phyloP scores from a whole-genome alignment of 1,140 invertebrate genomes.

The Brachionus asplanchnoidis region DNA sequence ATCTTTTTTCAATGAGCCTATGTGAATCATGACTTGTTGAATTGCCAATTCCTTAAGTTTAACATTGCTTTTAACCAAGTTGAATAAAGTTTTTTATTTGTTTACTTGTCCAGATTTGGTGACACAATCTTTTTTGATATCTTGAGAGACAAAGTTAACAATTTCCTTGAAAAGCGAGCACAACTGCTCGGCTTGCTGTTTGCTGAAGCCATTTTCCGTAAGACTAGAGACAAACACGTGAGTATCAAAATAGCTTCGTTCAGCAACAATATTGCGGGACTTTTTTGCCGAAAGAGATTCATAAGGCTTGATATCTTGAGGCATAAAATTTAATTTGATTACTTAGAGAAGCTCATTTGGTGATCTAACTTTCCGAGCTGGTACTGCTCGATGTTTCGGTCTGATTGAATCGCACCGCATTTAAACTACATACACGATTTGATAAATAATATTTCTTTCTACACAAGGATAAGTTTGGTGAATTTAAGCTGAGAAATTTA shows the following conservation, averaged over 20 bases:
- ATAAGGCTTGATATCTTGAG: neutral
- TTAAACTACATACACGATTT: neutral
- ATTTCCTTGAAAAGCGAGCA: constrained; percentile 28
- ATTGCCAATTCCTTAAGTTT: constrained; percentile 51
- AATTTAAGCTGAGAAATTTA: neutral
- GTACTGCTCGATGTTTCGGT: neutral
- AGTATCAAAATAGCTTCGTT: constrained; percentile 36
- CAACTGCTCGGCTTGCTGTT: constrained; percentile 13
- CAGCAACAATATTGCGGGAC: constrained; percentile 5
- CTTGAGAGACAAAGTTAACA: constrained; percentile 23
- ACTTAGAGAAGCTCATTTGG: neutral
- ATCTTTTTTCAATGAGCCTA: constrained; percentile 54
- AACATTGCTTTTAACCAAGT: neutral
- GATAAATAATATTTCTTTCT: neutral
- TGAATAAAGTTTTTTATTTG: neutral
- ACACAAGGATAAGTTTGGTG: neutral
- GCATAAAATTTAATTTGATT: neutral
- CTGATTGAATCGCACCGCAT: neutral
- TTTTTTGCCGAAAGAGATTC: constrained; percentile 8
- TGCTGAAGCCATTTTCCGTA: neutral
- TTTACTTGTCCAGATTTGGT: constrained; percentile 31
- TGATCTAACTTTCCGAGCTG: neutral
- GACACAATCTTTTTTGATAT: constrained; percentile 36
- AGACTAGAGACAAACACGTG: constrained; percentile 30
- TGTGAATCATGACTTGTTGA: constrained; percentile 54